Percentiles rank a stretch among this genome's conserved stretches.
These are phyloP conservation scores for Leptinotarsa rubiginosa DNA, from an alignment of 2,888 invertebrate genomes.

Conservation along the genomic window DNA sequence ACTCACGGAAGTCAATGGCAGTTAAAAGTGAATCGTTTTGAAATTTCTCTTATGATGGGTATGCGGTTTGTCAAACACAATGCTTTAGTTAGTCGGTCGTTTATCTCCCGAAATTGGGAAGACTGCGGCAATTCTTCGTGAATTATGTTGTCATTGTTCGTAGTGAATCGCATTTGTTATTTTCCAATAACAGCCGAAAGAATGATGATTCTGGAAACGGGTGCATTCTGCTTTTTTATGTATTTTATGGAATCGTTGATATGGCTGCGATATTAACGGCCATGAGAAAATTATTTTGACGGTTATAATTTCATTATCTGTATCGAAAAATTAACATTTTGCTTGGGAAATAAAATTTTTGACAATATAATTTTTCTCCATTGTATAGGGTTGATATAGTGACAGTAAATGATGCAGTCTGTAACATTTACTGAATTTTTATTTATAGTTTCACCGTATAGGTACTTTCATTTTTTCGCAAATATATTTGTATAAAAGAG, in stretches of 20 bases:
- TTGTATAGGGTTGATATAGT: too few relatives aligned
- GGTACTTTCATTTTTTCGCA: too few relatives aligned
- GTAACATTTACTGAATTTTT: too few relatives aligned
- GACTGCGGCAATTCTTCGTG: constrained; percentile 39
- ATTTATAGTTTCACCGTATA: too few relatives aligned
- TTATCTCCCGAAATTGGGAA: constrained; percentile 53
- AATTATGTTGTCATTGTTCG: constrained; percentile 47
- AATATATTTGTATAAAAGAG: too few relatives aligned
- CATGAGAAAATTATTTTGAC: constrained; percentile 25
- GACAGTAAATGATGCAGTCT: too few relatives aligned
- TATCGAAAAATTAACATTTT: background rate
- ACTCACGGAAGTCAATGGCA: constrained; percentile 50
- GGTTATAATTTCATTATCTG: constrained; percentile 6
- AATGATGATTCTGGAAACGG: constrained; percentile 35
- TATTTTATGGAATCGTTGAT: constrained; percentile 22
- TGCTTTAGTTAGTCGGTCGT: constrained; percentile 57
- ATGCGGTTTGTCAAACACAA: constrained; percentile 47
- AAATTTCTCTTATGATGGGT: constrained; percentile 24
- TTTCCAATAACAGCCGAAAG: constrained; percentile 19
- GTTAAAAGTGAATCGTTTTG: constrained; percentile 44
- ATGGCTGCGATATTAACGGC: constrained; percentile 28
- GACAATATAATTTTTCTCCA: too few relatives aligned
- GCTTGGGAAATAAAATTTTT: background rate
- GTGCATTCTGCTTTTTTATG: constrained; percentile 25
- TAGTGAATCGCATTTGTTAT: constrained; percentile 21